Conservation (phyloP, 2,888 invertebrate species). For the Rhyacophila evoluta region DNA sequence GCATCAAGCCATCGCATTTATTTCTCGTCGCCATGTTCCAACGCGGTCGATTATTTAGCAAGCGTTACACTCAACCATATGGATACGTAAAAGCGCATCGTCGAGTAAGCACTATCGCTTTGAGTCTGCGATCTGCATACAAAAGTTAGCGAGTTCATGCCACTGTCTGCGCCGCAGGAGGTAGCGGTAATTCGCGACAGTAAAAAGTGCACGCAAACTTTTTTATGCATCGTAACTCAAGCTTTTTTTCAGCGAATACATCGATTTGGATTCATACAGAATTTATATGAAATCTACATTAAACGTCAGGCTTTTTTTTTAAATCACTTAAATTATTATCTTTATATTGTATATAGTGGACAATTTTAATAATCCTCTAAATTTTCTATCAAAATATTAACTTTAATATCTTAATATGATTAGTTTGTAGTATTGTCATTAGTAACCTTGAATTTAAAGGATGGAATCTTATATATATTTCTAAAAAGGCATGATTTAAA, state of each 20-base stretch:
- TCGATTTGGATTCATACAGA: neutral
- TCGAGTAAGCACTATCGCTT: conserved; percentile 5
- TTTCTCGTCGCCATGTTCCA: neutral
- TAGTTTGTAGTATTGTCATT: too few relatives aligned
- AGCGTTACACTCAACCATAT: conserved; percentile 31
- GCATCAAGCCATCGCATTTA: neutral
- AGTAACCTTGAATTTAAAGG: too few relatives aligned
- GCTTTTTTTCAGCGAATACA: neutral
- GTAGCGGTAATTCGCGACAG: neutral
- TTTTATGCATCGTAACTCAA: neutral
- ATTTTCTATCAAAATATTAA: too few relatives aligned
- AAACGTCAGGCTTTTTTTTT: too few relatives aligned
- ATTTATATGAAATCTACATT: too few relatives aligned
- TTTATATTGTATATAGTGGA: too few relatives aligned
- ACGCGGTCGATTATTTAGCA: neutral
- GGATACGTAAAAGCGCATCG: conserved; percentile 36
- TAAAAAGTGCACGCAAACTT: neutral
- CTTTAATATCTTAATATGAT: too few relatives aligned
- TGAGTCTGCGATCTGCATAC: conserved; percentile 41
- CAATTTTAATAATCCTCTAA: too few relatives aligned
- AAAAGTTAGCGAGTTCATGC: conserved; percentile 32
- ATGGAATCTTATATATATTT: too few relatives aligned
- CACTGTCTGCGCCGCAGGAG: conserved; percentile 17
- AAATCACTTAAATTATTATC: too few relatives aligned
- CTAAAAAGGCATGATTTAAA: too few relatives aligned